These are phyloP conservation scores for Tuta absoluta DNA, from an alignment of 2,888 invertebrate species.

Conservation along the genomic window DNA sequence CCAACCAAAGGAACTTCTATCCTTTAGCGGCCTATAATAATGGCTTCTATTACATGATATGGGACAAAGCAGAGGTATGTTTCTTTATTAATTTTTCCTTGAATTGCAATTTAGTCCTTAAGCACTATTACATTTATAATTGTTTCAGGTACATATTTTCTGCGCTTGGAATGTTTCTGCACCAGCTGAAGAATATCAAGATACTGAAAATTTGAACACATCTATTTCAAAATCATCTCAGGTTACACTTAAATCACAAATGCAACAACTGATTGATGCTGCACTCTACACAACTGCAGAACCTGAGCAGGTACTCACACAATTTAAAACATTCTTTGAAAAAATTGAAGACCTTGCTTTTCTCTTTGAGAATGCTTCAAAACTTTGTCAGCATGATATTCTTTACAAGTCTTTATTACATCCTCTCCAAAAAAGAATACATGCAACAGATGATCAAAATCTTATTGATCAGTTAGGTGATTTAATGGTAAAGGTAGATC, in stretches of 20 bases:
- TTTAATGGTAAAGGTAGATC: constrained; percentile 66
- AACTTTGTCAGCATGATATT: constrained; percentile 58
- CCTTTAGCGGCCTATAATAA: constrained; percentile 55
- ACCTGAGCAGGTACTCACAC: constrained; percentile 46
- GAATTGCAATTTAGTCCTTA: neutral
- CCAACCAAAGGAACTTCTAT: constrained; percentile 43
- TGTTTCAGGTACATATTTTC: constrained; percentile 48
- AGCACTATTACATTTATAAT: neutral
- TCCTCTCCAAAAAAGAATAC: constrained; percentile 61
- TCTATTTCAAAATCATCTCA: constrained; percentile 51
- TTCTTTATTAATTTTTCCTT: neutral
- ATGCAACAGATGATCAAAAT: constrained; percentile 44
- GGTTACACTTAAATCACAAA: constrained; percentile 57
- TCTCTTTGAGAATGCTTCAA: constrained; percentile 51
- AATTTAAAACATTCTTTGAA: constrained; percentile 58
- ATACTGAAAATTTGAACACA: constrained; percentile 38
- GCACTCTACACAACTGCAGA: constrained; percentile 41
- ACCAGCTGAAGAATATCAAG: constrained; percentile 35
- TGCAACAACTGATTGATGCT: constrained; percentile 49
- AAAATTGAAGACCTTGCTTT: constrained; percentile 58
- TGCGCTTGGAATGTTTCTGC: constrained; percentile 38
- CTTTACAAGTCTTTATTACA: constrained; percentile 61
- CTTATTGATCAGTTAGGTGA: constrained; percentile 52
- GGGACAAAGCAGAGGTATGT: constrained; percentile 54
- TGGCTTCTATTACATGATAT: constrained; percentile 60